Percentiles rank a stretch among this genome's conserved stretches.
These are phyloP conservation scores for Callorhinus ursinus DNA, from an alignment of 2,113 vertebrate genomes.

Conservation along the genomic window DNA sequence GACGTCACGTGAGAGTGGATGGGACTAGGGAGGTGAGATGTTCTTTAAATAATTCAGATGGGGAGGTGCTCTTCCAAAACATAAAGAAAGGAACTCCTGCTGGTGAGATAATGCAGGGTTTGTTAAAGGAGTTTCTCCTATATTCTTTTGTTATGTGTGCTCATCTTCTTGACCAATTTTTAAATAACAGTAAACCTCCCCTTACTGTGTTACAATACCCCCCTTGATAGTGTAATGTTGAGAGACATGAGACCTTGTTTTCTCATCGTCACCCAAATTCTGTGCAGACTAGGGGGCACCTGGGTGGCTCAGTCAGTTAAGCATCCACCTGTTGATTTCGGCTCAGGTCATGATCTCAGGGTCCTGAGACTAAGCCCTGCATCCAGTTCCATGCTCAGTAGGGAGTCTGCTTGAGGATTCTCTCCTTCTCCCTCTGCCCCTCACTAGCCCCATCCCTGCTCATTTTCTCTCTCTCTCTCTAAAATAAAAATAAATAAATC, in stretches of 20 bases:
- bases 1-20: background rate
- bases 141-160: background rate
- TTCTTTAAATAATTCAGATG: constrained; percentile 55
- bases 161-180: background rate
- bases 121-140: background rate
- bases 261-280: background rate
- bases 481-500: background rate
- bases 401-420: background rate
- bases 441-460: background rate
- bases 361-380: background rate
- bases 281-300: background rate
- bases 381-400: background rate
- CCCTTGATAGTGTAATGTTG: background rate
- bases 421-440: background rate
- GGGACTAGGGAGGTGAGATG: background rate
- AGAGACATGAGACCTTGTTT: background rate
- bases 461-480: background rate
- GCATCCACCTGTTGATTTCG: background rate
- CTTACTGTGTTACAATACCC: background rate
- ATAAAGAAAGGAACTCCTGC: background rate
- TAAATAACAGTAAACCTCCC: background rate
- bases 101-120: background rate
- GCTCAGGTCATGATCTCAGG: background rate
- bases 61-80: background rate
- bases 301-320: background rate